Base-by-base conservation (phyloP, 2,888 invertebrate species). In the Papilio protenor region DNA sequence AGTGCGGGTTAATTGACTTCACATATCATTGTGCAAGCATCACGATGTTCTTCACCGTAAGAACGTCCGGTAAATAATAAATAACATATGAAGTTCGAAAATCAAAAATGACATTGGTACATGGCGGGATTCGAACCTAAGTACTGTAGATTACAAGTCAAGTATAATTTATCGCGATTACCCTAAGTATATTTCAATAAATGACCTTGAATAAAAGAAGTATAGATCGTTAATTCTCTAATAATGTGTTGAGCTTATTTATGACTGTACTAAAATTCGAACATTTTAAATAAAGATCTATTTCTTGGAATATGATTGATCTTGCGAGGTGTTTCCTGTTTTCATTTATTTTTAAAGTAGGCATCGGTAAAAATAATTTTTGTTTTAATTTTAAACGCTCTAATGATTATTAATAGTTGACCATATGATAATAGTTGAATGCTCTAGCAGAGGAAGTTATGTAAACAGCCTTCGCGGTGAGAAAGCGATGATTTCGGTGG, bases 401-500 rank as follows among this genome's bases (percentile, higher is more conserved):
- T 18, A 45, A 12, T 14, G 18, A 27, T 61, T 72, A 66, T 64
- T 73, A 66, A 73, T 64, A 55, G 64, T 8, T 33, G 52, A 66
- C 16, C 5, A 40, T 77, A 69, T 77, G 16, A 73, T 77, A 66
- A 73, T 55, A 66, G 61, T 64, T 49, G 21, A 73, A 64, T 73
- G 52, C 40, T 71, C 61, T 64, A 76, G n/a, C 47, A 52, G 21
- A 59, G 27, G 70, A 70, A 76, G 45, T 72, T 59, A 61, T 57
- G 16, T 16, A 21, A 64, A 33, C 23, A 76, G 52, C 61, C 72
- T 76, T 76, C 72, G 45, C 1, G 45, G 14, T 77, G 49, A 55
- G 71, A 76, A 71, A 76, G 45, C 52, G 70, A 64, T 40, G 49
- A 61, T 75, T 70, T 74, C 55, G 72, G 33, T 81, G 77, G 79